Percentiles rank a stretch among this genome's conserved stretches.
Evolutionary conservation across 2,888 invertebrate genomes (phyloP).

Genomic region (Cremastinae sp.): DNA sequence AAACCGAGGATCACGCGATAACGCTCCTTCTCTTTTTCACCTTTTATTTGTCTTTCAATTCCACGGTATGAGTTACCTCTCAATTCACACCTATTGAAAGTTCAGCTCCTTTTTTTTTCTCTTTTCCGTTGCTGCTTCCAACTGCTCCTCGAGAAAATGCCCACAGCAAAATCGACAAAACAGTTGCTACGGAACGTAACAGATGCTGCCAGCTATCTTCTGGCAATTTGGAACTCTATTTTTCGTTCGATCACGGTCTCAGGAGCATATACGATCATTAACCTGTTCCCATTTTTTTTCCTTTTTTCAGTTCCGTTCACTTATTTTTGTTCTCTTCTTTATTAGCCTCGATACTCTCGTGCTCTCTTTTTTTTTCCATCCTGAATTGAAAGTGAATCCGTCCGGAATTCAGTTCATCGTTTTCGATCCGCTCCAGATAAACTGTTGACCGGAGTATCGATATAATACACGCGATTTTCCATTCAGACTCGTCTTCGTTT

Average conservation of each 20-base stretch:
- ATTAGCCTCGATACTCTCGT: neutral
- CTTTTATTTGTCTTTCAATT: conserved; percentile 34
- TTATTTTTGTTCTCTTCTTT: conserved; percentile 14
- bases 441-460: no score
- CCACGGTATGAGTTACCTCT: conserved; percentile 20
- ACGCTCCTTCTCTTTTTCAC: neutral
- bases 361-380: conserved; percentile 10
- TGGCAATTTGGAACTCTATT: conserved; percentile 31
- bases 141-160: conserved; percentile 6
- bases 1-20: conserved; percentile 52
- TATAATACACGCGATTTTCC: no score
- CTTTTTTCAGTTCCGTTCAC: conserved; percentile 14
- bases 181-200: conserved; percentile 18
- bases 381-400: conserved; percentile 16
- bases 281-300: conserved; percentile 30
- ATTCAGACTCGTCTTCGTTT: conserved; percentile 3
- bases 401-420: no score
- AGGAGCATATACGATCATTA: conserved; percentile 49
- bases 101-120: conserved; percentile 2
- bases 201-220: conserved; percentile 37
- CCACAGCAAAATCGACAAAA: conserved; percentile 18
- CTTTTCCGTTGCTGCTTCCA: conserved; percentile 1
- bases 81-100: conserved; percentile 37
- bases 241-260: conserved; percentile 12
- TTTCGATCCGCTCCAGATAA: no score